A percentile compares a stretch with the other conserved stretches of the same genome.
These are phyloP conservation scores for Pachycephala philippinensis DNA, from an alignment of 2,113 vertebrate species.

Conservation along the genomic window DNA sequence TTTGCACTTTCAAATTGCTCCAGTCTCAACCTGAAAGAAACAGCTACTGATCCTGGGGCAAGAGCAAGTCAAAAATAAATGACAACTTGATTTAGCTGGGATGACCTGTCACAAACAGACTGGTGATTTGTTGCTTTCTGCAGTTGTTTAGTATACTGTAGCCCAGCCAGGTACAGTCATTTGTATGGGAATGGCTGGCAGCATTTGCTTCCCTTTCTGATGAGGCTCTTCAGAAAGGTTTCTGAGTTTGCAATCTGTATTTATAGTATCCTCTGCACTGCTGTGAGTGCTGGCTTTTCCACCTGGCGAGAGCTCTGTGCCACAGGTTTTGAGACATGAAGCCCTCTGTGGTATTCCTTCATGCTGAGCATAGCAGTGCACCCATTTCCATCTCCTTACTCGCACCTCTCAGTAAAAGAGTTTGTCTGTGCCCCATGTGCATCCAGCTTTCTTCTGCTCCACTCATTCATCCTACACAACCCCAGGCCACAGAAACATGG, in stretches of 20 bases:
- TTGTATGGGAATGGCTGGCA: neutral
- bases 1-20: conserved; percentile 64
- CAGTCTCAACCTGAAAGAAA: conserved; percentile 53
- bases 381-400: neutral
- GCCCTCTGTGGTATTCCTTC: neutral
- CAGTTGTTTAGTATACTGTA: conserved; percentile 39
- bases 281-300: neutral
- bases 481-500: neutral
- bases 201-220: neutral
- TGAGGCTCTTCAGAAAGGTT: neutral
- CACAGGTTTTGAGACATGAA: neutral
- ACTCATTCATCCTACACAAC: rapidly evolving
- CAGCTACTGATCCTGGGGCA: conserved; percentile 51
- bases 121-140: conserved; percentile 62
- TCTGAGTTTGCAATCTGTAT: neutral
- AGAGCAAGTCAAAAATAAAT: conserved; percentile 66
- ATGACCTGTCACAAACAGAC: conserved; percentile 56
- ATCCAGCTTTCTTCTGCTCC: neutral
- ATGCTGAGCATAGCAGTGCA: neutral
- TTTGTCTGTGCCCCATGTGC: rapidly evolving
- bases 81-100: conserved; percentile 67
- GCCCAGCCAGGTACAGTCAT: neutral
- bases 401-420: neutral
- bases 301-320: rapidly evolving
- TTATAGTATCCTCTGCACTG: neutral